These are phyloP conservation scores for Notarius quadriscutis DNA, from an alignment of 2,113 vertebrate species.

Conservation along the genomic window DNA sequence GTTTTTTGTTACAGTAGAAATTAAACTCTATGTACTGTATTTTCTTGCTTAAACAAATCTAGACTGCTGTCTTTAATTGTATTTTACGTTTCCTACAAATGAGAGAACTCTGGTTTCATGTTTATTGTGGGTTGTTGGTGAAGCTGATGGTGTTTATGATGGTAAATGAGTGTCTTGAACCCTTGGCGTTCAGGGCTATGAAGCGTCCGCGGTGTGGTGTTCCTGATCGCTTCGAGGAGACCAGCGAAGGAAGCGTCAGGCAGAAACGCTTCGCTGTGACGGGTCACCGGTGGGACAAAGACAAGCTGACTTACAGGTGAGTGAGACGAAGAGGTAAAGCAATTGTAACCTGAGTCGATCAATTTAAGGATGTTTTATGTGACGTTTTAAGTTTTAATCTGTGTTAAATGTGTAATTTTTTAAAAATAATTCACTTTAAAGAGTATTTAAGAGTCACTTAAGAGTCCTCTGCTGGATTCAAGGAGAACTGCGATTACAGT, in stretches of 20 bases:
- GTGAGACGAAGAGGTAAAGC: not conserved
- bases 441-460: not conserved
- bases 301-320: constrained; percentile 88
- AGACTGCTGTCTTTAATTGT: not conserved
- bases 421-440: not conserved
- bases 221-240: constrained; percentile 79
- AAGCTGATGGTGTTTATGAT: not conserved
- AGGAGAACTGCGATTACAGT: not conserved
- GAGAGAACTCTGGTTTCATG: not conserved
- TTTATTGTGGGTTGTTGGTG: not conserved
- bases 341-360: not conserved
- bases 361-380: not conserved
- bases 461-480: not conserved
- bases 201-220: constrained; percentile 89
- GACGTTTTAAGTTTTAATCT: not conserved
- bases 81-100: not conserved
- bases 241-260: constrained; percentile 71
- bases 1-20: not conserved
- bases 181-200: constrained; percentile 80
- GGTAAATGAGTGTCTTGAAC: not conserved
- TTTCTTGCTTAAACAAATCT: not conserved
- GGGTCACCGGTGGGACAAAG: constrained; percentile 84
- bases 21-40: not conserved
- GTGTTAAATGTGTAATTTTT: not conserved
- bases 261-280: constrained; percentile 85